Base-by-base conservation (phyloP, 2,113 vertebrate species). In the Mastomys coucha region DNA sequence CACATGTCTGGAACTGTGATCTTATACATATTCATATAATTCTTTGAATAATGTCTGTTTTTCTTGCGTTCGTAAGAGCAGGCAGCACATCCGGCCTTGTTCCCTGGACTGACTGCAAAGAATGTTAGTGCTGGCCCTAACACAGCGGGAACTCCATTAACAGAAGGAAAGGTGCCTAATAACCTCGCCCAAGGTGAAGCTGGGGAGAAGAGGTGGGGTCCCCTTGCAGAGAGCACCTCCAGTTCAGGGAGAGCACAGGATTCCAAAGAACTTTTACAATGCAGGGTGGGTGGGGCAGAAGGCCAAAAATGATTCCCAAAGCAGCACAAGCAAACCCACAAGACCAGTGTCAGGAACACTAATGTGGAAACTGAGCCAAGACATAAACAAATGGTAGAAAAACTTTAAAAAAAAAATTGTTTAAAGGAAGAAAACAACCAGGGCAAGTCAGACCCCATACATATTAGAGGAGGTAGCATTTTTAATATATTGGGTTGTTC, bases 261-360 rank as follows among this genome's bases (percentile, higher is more conserved):
- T 89, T 67, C 88, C 92, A 89, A 94, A 51, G 51, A 91, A 76
- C 12, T 2, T 26, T 28, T 72, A 9, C 1, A 49, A 60, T 63
- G 70, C 45, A 8, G 16, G 63, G 63, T 73, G 67, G 75, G 92
- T 53, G 58, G 93, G 72, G 94, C 88, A 95, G 65, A 92, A 20
- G 24, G 91, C 94, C 94, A 53, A 76, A 16, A 78, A 22, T 72
- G 70, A 36, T 93, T 8, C 70, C 94, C 84, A 81, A 80, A 63
- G 67, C 94, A 73, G 63, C 10, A 42, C 88, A 94, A 63, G 58
- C 81, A 63, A 84, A 84, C 69, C 92, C 76, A 5, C 36, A 49
- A 49, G 80, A 51, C 85, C 7, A n/a, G 86, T 85, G 91, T 96
- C 56, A 56, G 82, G 94, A 96, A 96, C 93, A 39, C 91, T 70